Conservation (phyloP, 2,888 invertebrate species). For the Gymnosoma rotundatum region DNA sequence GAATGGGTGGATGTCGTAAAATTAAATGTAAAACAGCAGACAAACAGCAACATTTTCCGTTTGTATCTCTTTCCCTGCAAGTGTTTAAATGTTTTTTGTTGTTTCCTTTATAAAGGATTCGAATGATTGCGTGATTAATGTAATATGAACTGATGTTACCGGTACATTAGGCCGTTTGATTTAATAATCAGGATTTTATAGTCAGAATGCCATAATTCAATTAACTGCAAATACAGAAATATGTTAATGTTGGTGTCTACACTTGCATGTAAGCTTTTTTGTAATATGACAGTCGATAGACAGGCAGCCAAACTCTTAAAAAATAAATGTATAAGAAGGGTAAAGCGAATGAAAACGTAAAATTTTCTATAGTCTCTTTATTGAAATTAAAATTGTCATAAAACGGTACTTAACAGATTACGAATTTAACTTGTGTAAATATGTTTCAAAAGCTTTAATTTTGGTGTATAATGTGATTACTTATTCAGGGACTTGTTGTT, state of each 20-base stretch:
- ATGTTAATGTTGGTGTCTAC: not conserved
- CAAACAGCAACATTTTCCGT: not conserved
- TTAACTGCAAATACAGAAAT: slow-evolving; percentile 30
- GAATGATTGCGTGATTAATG: not conserved
- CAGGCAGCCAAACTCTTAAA: not conserved
- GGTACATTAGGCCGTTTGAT: not conserved
- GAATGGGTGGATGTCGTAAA: not conserved
- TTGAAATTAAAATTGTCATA: not conserved
- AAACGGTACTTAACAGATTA: not conserved
- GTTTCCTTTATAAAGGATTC: not conserved
- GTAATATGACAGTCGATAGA: slow-evolving; percentile 37
- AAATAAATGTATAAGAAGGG: not conserved
- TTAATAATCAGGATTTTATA: slow-evolving; percentile 34
- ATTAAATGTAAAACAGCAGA: not conserved
- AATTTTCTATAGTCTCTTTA: slow-evolving; percentile 9
- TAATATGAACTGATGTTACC: no score
- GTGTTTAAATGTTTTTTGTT: not conserved
- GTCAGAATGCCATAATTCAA: slow-evolving; percentile 45
- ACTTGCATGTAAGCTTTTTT: not conserved
- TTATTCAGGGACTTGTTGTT: no score
- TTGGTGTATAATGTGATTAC: not conserved
- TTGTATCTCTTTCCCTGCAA: not conserved
- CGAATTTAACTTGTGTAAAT: not conserved
- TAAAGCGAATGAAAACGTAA: not conserved
- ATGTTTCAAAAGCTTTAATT: not conserved